Evolutionary conservation across 2,888 invertebrate species (phyloP).

Genomic region (Sinhomidia bicolor): DNA sequence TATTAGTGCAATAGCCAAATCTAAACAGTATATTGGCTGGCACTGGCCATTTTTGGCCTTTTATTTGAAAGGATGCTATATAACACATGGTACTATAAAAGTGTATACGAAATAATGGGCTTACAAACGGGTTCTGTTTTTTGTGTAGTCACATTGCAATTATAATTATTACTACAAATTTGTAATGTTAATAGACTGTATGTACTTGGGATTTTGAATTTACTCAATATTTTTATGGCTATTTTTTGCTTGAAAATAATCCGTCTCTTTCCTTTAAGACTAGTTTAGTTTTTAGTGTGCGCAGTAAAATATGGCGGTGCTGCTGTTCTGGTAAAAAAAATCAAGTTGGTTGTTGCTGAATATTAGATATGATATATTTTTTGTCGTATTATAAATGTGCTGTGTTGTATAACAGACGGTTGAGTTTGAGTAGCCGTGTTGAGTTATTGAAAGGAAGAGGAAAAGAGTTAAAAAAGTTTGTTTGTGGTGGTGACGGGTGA

Average conservation of each 20-base stretch:
- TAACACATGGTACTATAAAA: background rate
- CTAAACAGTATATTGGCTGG: background rate
- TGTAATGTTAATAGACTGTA: no score
- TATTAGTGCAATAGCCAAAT: background rate
- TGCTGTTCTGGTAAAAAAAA: no score
- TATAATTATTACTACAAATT: background rate
- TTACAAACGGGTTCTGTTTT: slow-evolving; percentile 42
- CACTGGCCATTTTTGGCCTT: slow-evolving; percentile 44
- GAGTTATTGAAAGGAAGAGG: slow-evolving; percentile 49
- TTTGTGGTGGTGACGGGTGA: no score
- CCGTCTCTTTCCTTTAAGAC: background rate
- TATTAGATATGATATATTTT: no score
- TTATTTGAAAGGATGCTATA: slow-evolving; percentile 32
- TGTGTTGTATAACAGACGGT: background rate
- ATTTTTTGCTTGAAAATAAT: slow-evolving; percentile 11
- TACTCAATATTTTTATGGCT: slow-evolving; percentile 11
- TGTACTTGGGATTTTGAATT: no score
- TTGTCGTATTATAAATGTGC: background rate
- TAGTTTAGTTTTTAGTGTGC: no score
- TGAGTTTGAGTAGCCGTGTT: slow-evolving; percentile 48
- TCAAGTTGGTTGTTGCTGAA: no score
- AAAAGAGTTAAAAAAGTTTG: background rate
- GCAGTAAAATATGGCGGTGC: no score
- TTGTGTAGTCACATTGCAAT: slow-evolving; percentile 39
- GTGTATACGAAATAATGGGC: background rate